Evolutionary conservation across 2,797 vertebrate species (phyloP).

Genomic region (Cyclopterus lumpus): DNA sequence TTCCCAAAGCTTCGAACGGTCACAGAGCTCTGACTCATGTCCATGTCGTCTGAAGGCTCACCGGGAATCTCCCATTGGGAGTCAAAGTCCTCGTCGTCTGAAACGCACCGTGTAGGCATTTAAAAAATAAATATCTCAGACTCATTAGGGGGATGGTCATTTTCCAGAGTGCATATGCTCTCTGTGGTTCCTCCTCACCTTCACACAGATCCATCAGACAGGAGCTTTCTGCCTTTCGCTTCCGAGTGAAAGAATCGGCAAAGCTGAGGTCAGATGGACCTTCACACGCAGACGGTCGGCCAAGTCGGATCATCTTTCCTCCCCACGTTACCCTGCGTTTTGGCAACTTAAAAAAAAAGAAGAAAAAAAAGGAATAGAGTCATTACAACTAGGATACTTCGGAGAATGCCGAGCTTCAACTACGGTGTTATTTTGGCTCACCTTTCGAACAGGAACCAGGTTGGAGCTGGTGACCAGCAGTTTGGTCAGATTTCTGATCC

Average conservation of each 20-base stretch:
- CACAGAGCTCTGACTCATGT: slow-evolving; percentile 67
- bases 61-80: slow-evolving; percentile 71
- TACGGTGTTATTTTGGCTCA: not conserved
- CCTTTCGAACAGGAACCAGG: slow-evolving; percentile 70
- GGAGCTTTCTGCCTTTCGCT: slow-evolving; percentile 72
- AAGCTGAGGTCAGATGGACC: slow-evolving; percentile 69
- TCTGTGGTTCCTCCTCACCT: slow-evolving; percentile 39
- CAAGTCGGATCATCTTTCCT: slow-evolving; percentile 82
- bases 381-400: not conserved
- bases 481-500: slow-evolving; percentile 90
- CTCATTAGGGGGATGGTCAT: no score
- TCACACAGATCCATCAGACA: slow-evolving; percentile 63
- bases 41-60: slow-evolving; percentile 69
- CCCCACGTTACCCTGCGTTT: slow-evolving; percentile 95
- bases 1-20: slow-evolving; percentile 66
- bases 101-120: not conserved
- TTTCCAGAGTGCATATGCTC: not conserved
- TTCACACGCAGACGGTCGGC: slow-evolving; percentile 15
- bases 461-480: slow-evolving; percentile 91
- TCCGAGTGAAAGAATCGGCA: slow-evolving; percentile 58
- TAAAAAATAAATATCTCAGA: no score
- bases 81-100: slow-evolving; percentile 79
- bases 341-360: slow-evolving; percentile 80
- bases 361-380: not conserved
- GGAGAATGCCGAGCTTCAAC: not conserved